Base-by-base conservation (phyloP, 1,140 invertebrate genomes). In the Cydia splendana region DNA sequence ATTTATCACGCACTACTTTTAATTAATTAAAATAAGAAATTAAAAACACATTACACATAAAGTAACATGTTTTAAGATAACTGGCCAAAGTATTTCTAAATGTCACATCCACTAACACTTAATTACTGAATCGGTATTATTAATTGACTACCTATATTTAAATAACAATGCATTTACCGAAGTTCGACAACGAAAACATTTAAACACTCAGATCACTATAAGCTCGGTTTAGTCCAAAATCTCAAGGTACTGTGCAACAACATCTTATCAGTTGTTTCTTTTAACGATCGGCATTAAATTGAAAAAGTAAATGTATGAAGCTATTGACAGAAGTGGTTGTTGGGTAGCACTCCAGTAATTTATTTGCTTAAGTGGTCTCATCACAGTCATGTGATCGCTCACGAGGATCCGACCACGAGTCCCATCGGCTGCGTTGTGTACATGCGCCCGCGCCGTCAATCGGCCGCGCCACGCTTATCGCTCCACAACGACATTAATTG, bases 301-400 rank as follows among this genome's bases (percentile, higher is more conserved):
- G 71, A 67, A 34, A 53, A 71, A 53, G 77, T 78, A 75, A 78
- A 75, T 75, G 71, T 51, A 76, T 76, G 80, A 78, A 77, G 86
- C 79, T 88, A 81, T 86, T 86, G 84, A 87, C 82, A 83, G 78
- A 80, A 82, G 81, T 83, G 79, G 78, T 84, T 87, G 79, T 80
- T 79, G 80, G 81, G 77, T 77, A 83, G 78, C 78, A 82, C 82
- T 77, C 75, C 81, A 76, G 84, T 82, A 83, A 53, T 89, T 92
- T 90, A 90, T 90, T 92, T 87, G 87, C 87, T 91, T 91, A 92
- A 92, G 87, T 92, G 90, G 88, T 83, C 87, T 90, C 89, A 90
- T 91, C 84, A 88, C 89, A 88, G 86, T 91, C 90, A 91, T 89
- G 91, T 92, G 90, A 92, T 84, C 83, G 81, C 86, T 92, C 87